Evolutionary conservation across 2,888 invertebrate species (phyloP), one percentile per base, ranked within the genome.

Genomic region (Cataglyphis livida): DNA sequence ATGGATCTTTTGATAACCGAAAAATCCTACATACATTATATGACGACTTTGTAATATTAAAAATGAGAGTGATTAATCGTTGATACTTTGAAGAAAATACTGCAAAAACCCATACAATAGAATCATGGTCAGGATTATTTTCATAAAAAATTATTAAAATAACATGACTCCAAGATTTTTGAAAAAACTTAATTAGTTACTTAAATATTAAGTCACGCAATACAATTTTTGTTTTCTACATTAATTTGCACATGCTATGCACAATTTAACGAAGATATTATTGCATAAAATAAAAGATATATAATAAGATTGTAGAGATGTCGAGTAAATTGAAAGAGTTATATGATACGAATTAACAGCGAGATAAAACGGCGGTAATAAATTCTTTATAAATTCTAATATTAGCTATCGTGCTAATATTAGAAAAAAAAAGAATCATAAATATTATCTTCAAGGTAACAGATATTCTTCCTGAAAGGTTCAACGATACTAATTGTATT

Each of bases 361-460:
- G 21, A 5, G 66, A 68, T 68, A 35, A 48, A 48, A 32, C 59
- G 21, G 0, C 1, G 25, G 51, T n/a, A 51, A 35, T 64, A 25
- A 78, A 59, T 59, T 61, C 4, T 5, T 41, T 15, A 18, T 59
- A 68, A 61, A 59, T 44, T 44, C 21, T 68, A 35, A 35, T 35
- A 59, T 59, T 48, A 44, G 9, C 7, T 21, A 18, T 18, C 21
- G 25, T 21, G 32, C 68, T 35, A 61, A 21, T 21, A 21, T 21
- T 21, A 21, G 21, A 21, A 25, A 25, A 35, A 35, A 35, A 79
- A 79, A 79, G n/a, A 79, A 79, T 79, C 35, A 25, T 70, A 61
- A 35, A 70, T 79, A 12, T 59, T 79, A 79, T 79, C 68, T 70
- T 79, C 35, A 59, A 70, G 6, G 9, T 35, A 79, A 78, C 44